phyloP scores from a whole-genome alignment of 2,888 invertebrate genomes.

The Gymnocheta viridis region DNA sequence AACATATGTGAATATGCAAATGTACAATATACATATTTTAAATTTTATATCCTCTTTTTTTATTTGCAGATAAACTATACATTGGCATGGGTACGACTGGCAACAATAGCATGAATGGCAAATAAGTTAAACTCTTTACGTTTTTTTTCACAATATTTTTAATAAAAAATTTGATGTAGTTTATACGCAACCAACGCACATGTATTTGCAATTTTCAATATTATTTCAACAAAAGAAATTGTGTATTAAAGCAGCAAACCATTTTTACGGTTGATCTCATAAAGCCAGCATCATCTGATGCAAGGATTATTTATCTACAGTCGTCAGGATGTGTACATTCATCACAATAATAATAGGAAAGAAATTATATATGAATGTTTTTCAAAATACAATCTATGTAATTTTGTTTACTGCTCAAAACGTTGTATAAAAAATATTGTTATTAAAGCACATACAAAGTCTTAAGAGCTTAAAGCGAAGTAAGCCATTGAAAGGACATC shows the following conservation, averaged over 20 bases:
- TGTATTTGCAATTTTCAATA: slow-evolving; percentile 38
- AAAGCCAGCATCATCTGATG: slow-evolving; percentile 40
- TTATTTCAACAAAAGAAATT: slow-evolving; percentile 50
- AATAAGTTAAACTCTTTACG: neutral
- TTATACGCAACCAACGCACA: slow-evolving; percentile 26
- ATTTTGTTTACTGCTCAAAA: neutral
- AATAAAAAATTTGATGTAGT: slow-evolving; percentile 24
- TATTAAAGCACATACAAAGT: too few species aligned
- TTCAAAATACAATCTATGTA: neutral
- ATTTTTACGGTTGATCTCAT: slow-evolving; percentile 41
- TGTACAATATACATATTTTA: slow-evolving; percentile 18
- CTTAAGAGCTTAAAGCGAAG: too few species aligned
- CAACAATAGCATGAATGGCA: neutral
- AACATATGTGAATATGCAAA: slow-evolving; percentile 23
- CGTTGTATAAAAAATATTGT: too few species aligned
- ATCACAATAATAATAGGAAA: neutral
- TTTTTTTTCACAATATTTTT: slow-evolving; percentile 6
- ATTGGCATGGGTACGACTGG: neutral
- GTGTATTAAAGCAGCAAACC: slow-evolving; percentile 20
- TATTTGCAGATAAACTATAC: neutral
- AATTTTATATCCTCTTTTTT: neutral
- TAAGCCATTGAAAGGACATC: too few species aligned
- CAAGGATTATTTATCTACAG: slow-evolving; percentile 14
- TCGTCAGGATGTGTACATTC: neutral
- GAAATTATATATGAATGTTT: slow-evolving; percentile 6